Evolutionary conservation across 2,888 invertebrate species (phyloP).

Genomic region (Ypsolopha sequella): DNA sequence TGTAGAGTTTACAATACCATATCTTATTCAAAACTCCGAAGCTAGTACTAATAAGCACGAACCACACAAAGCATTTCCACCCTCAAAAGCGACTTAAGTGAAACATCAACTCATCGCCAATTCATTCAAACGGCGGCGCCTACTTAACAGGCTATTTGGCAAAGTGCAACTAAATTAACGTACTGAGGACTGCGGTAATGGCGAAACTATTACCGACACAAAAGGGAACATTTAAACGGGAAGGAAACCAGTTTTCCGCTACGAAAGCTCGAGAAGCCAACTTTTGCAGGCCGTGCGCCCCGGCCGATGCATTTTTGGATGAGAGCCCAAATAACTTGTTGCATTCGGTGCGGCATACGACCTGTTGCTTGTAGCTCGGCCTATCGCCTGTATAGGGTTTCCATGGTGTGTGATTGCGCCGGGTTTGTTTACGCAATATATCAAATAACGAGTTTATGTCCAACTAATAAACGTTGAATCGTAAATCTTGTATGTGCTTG

Average conservation of each 20-base stretch:
- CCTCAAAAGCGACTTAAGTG: neutral
- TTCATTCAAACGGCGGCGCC: conserved; percentile 7
- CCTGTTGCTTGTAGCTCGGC: conserved; percentile 50
- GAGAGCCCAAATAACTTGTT: conserved; percentile 66
- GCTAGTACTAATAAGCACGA: neutral
- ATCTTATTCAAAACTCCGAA: neutral
- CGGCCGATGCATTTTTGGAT: conserved; percentile 67
- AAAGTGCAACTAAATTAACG: conserved; percentile 15
- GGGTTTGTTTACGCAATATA: too few relatives aligned
- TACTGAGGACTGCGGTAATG: conserved; percentile 13
- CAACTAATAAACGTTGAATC: too few relatives aligned
- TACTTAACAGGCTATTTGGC: conserved; percentile 19
- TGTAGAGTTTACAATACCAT: too few relatives aligned
- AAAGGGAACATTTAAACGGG: conserved; percentile 19
- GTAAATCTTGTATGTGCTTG: too few relatives aligned
- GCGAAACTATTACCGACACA: conserved; percentile 18
- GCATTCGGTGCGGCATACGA: conserved; percentile 41
- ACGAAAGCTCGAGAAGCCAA: conserved; percentile 26
- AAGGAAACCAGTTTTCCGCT: conserved; percentile 38
- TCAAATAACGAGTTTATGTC: too few relatives aligned
- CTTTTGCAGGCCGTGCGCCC: conserved; percentile 29
- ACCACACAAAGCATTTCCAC: neutral
- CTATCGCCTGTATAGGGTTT: conserved; percentile 10
- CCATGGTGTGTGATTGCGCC: too few relatives aligned
- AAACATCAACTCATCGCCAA: conserved; percentile 3